Evolutionary conservation across 2,888 invertebrate genomes (phyloP).

Genomic region (Sialis lutaria): DNA sequence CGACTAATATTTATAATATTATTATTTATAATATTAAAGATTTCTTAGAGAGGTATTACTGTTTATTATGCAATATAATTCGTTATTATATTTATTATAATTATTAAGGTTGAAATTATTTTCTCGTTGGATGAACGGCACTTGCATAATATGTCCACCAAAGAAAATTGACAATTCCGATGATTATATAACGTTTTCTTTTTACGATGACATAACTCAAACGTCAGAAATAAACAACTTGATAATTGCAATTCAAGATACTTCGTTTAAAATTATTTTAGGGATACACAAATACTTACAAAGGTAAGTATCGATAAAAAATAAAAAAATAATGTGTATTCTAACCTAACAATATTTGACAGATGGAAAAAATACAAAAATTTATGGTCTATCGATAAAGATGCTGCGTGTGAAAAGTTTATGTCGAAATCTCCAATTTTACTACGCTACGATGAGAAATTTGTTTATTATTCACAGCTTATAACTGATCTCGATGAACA

Average conservation of each 20-base stretch:
- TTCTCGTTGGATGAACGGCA: constrained; percentile 72
- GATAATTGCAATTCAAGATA: constrained; percentile 45
- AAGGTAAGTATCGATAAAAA: constrained; percentile 24
- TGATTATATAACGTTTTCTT: constrained; percentile 50
- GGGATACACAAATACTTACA: constrained; percentile 44
- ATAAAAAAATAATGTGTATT: too few species aligned
- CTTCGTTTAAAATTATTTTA: constrained; percentile 43
- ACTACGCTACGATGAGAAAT: constrained; percentile 62
- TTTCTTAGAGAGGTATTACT: constrained; percentile 47
- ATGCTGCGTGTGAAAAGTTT: constrained; percentile 59
- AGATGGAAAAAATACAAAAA: constrained; percentile 60
- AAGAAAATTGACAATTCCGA: constrained; percentile 38
- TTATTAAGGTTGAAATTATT: constrained; percentile 46
- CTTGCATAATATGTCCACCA: constrained; percentile 55
- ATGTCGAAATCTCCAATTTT: constrained; percentile 43
- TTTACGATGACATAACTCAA: constrained; percentile 60
- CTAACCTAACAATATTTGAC: constrained; percentile 10
- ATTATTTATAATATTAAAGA: constrained; percentile 58
- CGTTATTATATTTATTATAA: background rate
- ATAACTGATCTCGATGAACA: constrained; percentile 45
- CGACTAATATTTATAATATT: constrained; percentile 60
- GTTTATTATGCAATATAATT: background rate
- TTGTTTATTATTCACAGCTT: constrained; percentile 66
- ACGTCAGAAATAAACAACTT: constrained; percentile 52
- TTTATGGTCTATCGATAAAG: constrained; percentile 63